These are phyloP conservation scores for Macaria liturata DNA, from an alignment of 2,888 invertebrate species.

Conservation along the genomic window DNA sequence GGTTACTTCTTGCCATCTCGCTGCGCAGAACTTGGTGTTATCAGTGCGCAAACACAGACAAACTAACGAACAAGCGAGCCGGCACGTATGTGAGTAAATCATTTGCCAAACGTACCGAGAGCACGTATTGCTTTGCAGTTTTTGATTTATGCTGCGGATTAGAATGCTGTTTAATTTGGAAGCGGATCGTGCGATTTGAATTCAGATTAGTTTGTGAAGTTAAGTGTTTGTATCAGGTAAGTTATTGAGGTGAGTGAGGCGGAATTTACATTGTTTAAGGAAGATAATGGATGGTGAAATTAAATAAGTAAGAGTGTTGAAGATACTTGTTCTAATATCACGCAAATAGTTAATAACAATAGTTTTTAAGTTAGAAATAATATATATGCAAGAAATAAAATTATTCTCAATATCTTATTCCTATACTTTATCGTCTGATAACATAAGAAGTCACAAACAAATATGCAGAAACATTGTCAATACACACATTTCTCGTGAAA, in stretches of 20 bases:
- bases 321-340: too few species aligned
- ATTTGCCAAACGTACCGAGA: conserved; percentile 27
- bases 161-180: conserved; percentile 33
- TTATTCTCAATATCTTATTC: too few species aligned
- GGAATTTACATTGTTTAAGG: background rate
- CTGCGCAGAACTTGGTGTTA: conserved; percentile 20
- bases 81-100: conserved; percentile 40
- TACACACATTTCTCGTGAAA: too few species aligned
- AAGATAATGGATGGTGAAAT: background rate
- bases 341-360: too few species aligned
- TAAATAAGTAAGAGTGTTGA: too few species aligned
- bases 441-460: too few species aligned
- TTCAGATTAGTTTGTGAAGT: conserved; percentile 9
- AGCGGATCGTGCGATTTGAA: conserved; percentile 11
- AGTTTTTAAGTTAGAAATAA: too few species aligned
- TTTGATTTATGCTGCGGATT: conserved; percentile 36
- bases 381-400: too few species aligned
- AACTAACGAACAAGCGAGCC: conserved; percentile 28
- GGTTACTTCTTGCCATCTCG: conserved; percentile 22
- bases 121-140: conserved; percentile 35
- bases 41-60: conserved; percentile 26
- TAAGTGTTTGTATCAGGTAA: background rate
- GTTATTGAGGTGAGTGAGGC: background rate
- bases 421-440: too few species aligned
- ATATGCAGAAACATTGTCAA: too few species aligned